Percentiles rank a stretch among this genome's conserved stretches.
These are phyloP conservation scores for Pelodytes ibericus DNA, from an alignment of 2,797 vertebrate genomes.

Conservation along the genomic window DNA sequence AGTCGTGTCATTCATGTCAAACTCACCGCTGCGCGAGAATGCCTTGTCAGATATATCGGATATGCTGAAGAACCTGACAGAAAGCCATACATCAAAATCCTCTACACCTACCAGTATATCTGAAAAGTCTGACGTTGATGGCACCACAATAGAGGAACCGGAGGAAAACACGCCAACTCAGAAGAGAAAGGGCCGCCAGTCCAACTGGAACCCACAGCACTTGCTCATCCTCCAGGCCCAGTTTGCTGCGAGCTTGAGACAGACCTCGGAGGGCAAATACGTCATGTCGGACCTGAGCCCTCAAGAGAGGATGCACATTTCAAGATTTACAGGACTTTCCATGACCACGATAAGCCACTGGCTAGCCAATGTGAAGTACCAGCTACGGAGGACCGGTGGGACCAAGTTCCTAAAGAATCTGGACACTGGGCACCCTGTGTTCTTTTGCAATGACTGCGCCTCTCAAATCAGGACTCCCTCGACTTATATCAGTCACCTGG, in stretches of 20 bases:
- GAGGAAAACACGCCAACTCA: constrained; percentile 95
- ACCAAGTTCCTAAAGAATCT: constrained; percentile 99
- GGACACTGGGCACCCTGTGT: constrained; percentile 97
- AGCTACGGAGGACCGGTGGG: constrained; percentile 96
- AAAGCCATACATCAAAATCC: constrained; percentile 95
- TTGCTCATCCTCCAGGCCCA: constrained; percentile 97
- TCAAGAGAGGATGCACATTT: constrained; percentile 98
- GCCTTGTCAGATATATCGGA: constrained; percentile 98
- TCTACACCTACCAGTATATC: constrained; percentile 96
- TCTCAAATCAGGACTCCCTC: constrained; percentile 98
- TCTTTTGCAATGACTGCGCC: constrained; percentile 98
- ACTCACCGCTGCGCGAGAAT: constrained; percentile 95
- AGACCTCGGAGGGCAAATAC: constrained; percentile 94
- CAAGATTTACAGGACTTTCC: constrained; percentile 95
- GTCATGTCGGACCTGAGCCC: constrained; percentile 98
- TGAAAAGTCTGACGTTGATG: constrained; percentile 94
- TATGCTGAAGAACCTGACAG: constrained; percentile 98
- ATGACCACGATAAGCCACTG: constrained; percentile 99
- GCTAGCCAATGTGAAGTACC: constrained; percentile 98
- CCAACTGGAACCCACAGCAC: constrained; percentile 99
- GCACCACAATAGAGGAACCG: constrained; percentile 88
- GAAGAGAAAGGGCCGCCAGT: constrained; percentile 98
- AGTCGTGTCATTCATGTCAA: constrained; percentile 95
- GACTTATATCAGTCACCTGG: constrained; percentile 96
- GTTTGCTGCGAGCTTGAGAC: constrained; percentile 95